A percentile compares a stretch with the other conserved stretches of the same genome.
Evolutionary conservation across 1,140 invertebrate genomes (phyloP).

Genomic region (Ceratina australensis): DNA sequence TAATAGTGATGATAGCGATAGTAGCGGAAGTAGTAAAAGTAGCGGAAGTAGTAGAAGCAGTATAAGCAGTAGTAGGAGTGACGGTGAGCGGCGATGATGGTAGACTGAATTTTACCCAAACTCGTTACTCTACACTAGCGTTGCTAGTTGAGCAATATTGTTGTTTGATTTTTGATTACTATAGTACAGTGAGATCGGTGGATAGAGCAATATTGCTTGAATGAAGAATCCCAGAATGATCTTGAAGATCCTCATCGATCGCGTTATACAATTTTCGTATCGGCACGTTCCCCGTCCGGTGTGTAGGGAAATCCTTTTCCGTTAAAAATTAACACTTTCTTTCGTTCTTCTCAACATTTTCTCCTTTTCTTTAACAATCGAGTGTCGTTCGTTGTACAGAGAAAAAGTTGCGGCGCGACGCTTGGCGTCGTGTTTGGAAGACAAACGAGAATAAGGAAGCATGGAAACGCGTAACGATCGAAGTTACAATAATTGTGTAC

Average conservation of each 20-base stretch:
- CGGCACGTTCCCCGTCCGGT: background rate
- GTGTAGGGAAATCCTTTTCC: background rate
- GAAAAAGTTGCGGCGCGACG: background rate
- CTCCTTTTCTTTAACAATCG: conserved; percentile 24
- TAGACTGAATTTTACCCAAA: background rate
- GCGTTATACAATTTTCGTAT: background rate
- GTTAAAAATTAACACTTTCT: conserved; percentile 6
- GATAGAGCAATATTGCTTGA: background rate
- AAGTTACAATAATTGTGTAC: background rate
- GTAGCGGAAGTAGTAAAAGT: background rate
- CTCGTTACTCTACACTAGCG: background rate
- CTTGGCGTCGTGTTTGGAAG: conserved; percentile 10
- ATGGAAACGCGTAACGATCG: conserved; percentile 34
- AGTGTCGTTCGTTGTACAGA: conserved; percentile 22
- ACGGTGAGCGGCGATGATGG: background rate
- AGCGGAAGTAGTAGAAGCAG: background rate
- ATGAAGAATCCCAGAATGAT: background rate
- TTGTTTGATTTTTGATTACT: conserved; percentile 1
- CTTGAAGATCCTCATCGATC: background rate
- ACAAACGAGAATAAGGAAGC: conserved; percentile 44
- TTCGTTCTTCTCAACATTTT: conserved; percentile 15
- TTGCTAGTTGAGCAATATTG: background rate
- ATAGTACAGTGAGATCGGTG: background rate
- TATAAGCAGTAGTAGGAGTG: background rate
- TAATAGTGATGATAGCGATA: background rate